A percentile compares a stretch with the other conserved stretches of the same genome.
Conservation (phyloP, 2,797 vertebrate species). For the Cacajao melanocephalus region DNA sequence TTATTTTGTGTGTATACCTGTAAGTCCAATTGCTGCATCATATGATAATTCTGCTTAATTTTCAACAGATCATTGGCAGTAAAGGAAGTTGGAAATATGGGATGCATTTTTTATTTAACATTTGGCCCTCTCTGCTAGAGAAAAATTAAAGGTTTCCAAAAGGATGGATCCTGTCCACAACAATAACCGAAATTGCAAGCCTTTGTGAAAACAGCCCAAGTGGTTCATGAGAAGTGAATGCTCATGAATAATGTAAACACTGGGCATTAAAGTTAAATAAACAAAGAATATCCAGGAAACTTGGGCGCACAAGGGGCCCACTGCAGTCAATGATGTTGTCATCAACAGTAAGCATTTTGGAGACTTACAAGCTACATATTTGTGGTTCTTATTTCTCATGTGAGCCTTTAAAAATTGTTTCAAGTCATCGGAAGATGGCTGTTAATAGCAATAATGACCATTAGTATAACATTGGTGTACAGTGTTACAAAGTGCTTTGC, state of each 20-base stretch:
- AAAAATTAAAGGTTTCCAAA: neutral
- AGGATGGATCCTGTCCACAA: neutral
- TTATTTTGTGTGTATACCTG: neutral
- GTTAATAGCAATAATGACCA: neutral
- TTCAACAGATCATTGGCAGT: neutral
- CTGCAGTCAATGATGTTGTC: neutral
- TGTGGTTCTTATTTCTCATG: constrained; percentile 49
- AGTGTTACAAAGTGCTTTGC: neutral
- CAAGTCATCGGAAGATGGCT: neutral
- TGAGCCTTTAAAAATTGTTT: constrained; percentile 37
- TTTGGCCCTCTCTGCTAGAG: neutral
- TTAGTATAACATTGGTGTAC: neutral
- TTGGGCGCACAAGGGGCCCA: neutral
- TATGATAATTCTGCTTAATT: neutral
- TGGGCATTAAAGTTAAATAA: neutral
- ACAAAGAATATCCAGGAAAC: neutral
- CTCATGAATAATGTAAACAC: neutral
- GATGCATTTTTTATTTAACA: neutral
- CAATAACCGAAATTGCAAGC: neutral
- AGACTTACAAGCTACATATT: neutral
- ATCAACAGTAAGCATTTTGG: neutral
- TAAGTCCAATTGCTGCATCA: neutral
- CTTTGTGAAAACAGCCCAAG: neutral
- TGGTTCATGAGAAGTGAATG: neutral
- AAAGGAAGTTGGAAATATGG: neutral